Evolutionary conservation across 1,140 invertebrate genomes (phyloP).

Genomic region (Drosophila ironensis): DNA sequence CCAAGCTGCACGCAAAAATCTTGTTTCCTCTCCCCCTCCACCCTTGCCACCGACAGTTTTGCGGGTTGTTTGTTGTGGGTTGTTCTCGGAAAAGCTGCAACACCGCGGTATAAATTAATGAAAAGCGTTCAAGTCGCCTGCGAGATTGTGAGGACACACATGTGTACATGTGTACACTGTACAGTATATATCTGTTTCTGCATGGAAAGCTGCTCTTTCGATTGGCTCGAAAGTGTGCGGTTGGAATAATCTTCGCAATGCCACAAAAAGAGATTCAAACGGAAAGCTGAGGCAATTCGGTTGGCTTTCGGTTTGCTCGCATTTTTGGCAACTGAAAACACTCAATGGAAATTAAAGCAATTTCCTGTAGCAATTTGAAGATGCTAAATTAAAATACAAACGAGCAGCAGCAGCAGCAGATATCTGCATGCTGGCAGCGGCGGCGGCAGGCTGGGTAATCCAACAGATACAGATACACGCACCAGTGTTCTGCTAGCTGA

Average conservation of each 20-base stretch:
- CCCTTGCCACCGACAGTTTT: too few species aligned
- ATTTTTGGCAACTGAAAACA: conserved; percentile 25
- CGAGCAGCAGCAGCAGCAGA: conserved; percentile 5
- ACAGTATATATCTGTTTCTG: not conserved
- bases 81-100: conserved; percentile 22
- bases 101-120: conserved; percentile 56
- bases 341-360: conserved; percentile 80
- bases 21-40: too few species aligned
- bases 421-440: conserved; percentile 5
- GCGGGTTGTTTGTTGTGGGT: conserved; percentile 39
- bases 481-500: conserved; percentile 16
- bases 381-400: conserved; percentile 76
- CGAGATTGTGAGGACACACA: not conserved
- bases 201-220: conserved; percentile 14
- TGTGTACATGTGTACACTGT: not conserved
- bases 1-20: conserved; percentile 55
- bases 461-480: conserved; percentile 12
- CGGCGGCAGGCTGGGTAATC: not conserved
- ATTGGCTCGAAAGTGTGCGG: too few species aligned
- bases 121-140: conserved; percentile 61
- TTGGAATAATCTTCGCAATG: conserved; percentile 38
- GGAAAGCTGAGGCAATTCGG: conserved; percentile 46
- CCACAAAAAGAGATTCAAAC: conserved; percentile 39
- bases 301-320: conserved; percentile 6
- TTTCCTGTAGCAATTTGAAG: conserved; percentile 76